Evolutionary conservation across 1,140 invertebrate genomes (phyloP).

Genomic region (Drosophila sechellia): DNA sequence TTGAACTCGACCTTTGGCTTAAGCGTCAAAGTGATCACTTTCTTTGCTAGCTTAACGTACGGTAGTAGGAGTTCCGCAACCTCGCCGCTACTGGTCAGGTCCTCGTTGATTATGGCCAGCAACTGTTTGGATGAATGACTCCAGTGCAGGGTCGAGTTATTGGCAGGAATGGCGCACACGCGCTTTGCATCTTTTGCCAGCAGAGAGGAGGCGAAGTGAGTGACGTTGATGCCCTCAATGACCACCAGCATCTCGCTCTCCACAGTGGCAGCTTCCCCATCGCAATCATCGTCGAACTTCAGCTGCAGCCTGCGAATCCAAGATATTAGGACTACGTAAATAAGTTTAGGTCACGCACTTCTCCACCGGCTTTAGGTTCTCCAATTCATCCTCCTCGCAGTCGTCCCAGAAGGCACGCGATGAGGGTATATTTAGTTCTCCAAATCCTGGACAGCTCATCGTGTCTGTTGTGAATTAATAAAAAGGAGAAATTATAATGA

Average conservation of each 20-base stretch:
- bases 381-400: constrained; percentile 77
- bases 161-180: constrained; percentile 64
- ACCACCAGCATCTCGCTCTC: constrained; percentile 64
- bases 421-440: constrained; percentile 77
- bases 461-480: constrained; percentile 12
- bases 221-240: constrained; percentile 61
- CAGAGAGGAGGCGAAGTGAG: constrained; percentile 49
- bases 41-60: constrained; percentile 59
- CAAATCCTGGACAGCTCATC: constrained; percentile 78
- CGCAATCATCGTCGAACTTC: constrained; percentile 36
- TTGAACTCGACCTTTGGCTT: constrained; percentile 78
- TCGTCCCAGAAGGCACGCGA: constrained; percentile 82
- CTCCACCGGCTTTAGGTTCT: constrained; percentile 43
- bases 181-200: constrained; percentile 39
- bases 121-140: constrained; percentile 48
- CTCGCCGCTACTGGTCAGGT: constrained; percentile 70
- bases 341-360: constrained; percentile 43
- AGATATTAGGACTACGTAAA: not conserved
- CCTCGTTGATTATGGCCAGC: constrained; percentile 65
- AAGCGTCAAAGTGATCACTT: constrained; percentile 68
- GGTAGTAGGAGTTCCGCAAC: constrained; percentile 63
- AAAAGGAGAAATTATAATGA: not conserved
- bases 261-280: constrained; percentile 14
- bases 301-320: constrained; percentile 41
- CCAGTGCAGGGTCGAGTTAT: constrained; percentile 53